Evolutionary conservation across 2,888 invertebrate species (phyloP).

Genomic region (Fabriciana adippe): DNA sequence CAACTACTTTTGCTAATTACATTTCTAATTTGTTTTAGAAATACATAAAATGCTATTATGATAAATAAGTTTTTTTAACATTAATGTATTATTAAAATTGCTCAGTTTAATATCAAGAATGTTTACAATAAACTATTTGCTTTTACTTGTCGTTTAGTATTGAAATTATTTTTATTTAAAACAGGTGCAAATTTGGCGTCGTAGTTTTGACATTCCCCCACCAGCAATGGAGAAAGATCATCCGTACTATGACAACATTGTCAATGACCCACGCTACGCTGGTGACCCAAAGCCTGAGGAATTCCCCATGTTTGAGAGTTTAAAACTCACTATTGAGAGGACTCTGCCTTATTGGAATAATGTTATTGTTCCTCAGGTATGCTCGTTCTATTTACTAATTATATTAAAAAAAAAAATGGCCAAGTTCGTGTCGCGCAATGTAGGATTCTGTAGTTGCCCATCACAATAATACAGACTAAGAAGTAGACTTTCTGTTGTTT

Average conservation of each 20-base stretch:
- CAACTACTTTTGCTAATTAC: no score
- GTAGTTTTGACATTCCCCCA: constrained; percentile 91
- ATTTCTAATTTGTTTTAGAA: no score
- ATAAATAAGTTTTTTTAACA: no score
- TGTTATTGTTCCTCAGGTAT: constrained; percentile 87
- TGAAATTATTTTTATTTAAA: not conserved
- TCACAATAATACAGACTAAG: no score
- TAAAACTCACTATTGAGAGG: constrained; percentile 90
- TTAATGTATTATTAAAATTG: no score
- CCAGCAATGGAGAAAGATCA: constrained; percentile 90
- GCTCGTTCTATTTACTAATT: not conserved
- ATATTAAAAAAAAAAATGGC: not conserved
- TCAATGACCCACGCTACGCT: constrained; percentile 88
- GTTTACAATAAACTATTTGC: no score
- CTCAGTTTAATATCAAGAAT: no score
- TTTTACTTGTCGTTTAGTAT: constrained; percentile 2
- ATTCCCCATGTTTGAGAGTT: constrained; percentile 92
- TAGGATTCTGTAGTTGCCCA: no score
- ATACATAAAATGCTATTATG: no score
- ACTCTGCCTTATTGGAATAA: constrained; percentile 94
- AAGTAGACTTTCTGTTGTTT: no score
- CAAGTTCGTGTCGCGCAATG: no score
- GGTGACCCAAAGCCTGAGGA: constrained; percentile 87
- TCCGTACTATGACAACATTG: constrained; percentile 88
- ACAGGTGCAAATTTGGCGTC: constrained; percentile 91